Evolutionary conservation across 2,888 invertebrate genomes (phyloP).

Genomic region (Tyria jacobaeae): DNA sequence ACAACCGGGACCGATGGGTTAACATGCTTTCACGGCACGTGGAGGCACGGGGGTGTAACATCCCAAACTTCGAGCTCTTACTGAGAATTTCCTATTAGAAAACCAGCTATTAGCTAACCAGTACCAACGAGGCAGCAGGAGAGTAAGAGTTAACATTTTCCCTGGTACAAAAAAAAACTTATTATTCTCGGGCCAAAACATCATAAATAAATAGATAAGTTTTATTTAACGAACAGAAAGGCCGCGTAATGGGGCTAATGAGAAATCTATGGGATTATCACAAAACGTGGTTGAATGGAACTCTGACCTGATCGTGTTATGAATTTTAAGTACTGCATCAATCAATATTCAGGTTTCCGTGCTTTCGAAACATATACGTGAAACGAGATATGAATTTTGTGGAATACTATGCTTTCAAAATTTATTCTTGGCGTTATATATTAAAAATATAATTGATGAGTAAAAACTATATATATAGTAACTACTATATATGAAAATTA

Average conservation of each 20-base stretch:
- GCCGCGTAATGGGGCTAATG: slow-evolving; percentile 36
- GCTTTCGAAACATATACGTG: slow-evolving; percentile 17
- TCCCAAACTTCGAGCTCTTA: too few relatives aligned
- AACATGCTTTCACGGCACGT: too few relatives aligned
- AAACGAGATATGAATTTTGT: slow-evolving; percentile 23
- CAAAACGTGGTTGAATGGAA: slow-evolving; percentile 31
- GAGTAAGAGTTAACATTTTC: too few relatives aligned
- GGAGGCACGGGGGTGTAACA: too few relatives aligned
- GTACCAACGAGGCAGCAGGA: too few relatives aligned
- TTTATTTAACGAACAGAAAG: slow-evolving; percentile 16
- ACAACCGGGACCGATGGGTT: too few relatives aligned
- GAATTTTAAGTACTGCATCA: slow-evolving; percentile 49
- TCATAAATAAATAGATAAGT: slow-evolving; percentile 6
- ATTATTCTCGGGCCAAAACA: not conserved
- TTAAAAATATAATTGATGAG: not conserved
- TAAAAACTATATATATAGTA: too few relatives aligned
- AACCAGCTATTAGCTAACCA: too few relatives aligned
- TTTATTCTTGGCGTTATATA: not conserved
- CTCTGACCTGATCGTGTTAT: slow-evolving; percentile 32
- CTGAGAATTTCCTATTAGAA: too few relatives aligned
- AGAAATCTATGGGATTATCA: slow-evolving; percentile 39
- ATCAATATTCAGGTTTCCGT: slow-evolving; percentile 27
- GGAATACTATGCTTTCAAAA: not conserved
- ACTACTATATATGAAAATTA: too few relatives aligned
- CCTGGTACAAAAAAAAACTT: too few relatives aligned